Evolutionary conservation across 2,797 vertebrate genomes (phyloP).

Genomic region (Mormyrops boulengeri): DNA sequence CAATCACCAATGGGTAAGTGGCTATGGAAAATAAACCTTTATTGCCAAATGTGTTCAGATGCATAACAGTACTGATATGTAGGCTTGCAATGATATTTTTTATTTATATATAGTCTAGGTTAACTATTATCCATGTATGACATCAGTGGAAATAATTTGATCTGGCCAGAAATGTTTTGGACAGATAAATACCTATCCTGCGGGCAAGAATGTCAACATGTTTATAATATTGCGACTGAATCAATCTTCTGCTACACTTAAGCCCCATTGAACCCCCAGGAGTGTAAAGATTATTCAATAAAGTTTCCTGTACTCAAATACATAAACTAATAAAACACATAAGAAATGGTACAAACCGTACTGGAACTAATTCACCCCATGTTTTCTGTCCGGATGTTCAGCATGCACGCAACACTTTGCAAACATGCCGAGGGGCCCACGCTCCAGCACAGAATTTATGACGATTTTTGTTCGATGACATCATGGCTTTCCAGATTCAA

Average conservation of each 20-base stretch:
- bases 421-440: not conserved
- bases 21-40: not conserved
- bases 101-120: not conserved
- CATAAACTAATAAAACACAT: not conserved
- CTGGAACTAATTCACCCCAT: not conserved
- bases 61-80: not conserved
- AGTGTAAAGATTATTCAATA: not conserved
- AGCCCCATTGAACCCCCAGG: not conserved
- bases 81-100: not conserved
- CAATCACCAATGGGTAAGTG: not conserved
- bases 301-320: not conserved
- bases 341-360: not conserved
- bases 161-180: not conserved
- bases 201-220: not conserved
- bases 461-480: not conserved
- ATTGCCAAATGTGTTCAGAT: not conserved
- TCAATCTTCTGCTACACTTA: not conserved
- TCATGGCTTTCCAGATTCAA: not conserved
- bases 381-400: not conserved
- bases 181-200: not conserved
- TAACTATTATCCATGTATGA: not conserved
- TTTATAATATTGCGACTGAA: not conserved
- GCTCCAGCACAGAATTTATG: not conserved
- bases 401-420: not conserved
- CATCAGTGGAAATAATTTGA: not conserved